These are phyloP conservation scores for Nemotelus nigrinus DNA, from an alignment of 2,888 invertebrate genomes.

Conservation along the genomic window DNA sequence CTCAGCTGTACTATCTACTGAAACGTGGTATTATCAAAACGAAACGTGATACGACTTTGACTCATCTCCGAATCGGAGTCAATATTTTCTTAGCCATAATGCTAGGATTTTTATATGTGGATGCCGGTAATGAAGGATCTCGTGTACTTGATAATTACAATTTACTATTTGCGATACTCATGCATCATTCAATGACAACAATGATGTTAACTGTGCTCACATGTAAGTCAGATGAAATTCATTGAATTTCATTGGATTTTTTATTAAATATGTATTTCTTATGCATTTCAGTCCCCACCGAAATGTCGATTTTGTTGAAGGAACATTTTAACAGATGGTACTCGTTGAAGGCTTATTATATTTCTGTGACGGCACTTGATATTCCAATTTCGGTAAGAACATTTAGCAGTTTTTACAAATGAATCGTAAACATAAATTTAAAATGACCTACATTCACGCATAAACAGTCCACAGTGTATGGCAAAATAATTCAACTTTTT, in stretches of 20 bases:
- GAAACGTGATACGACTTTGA: slow-evolving; percentile 81
- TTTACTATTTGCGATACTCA: slow-evolving; percentile 87
- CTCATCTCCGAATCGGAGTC: slow-evolving; percentile 76
- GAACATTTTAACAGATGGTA: slow-evolving; percentile 93
- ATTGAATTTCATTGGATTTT: neutral
- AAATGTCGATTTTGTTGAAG: slow-evolving; percentile 82
- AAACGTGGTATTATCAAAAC: slow-evolving; percentile 78
- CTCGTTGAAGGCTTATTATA: slow-evolving; percentile 83
- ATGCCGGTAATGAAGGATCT: slow-evolving; percentile 79
- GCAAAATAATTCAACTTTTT: too few species aligned
- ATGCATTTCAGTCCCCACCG: slow-evolving; percentile 69
- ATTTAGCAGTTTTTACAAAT: neutral
- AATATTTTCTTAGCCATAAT: slow-evolving; percentile 80
- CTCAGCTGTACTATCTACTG: slow-evolving; percentile 78
- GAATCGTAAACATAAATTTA: neutral
- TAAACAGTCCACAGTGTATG: too few species aligned
- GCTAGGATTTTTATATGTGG: slow-evolving; percentile 79
- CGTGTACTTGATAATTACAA: slow-evolving; percentile 85
- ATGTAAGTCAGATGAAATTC: slow-evolving; percentile 69
- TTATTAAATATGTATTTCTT: neutral
- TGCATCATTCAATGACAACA: slow-evolving; percentile 92
- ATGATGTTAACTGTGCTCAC: slow-evolving; percentile 91
- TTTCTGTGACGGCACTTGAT: slow-evolving; percentile 79
- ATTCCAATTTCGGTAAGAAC: slow-evolving; percentile 78
- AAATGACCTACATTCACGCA: too few species aligned